Percentiles rank a stretch among this genome's conserved stretches.
phyloP scores from a whole-genome alignment of 1,140 invertebrate species.

The Heliconius himera region DNA sequence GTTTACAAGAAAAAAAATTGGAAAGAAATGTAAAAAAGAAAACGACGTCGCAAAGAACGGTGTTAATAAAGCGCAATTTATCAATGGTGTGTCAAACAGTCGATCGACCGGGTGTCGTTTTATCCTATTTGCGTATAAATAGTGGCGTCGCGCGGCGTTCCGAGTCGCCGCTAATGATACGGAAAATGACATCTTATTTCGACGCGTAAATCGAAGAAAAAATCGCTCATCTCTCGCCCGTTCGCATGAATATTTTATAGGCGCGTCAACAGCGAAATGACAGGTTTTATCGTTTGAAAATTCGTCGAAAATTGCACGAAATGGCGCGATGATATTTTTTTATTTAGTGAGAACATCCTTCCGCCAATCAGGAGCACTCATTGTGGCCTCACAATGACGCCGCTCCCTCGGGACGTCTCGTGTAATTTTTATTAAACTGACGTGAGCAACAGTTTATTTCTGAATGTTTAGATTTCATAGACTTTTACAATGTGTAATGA shows the following conservation, averaged over 20 bases:
- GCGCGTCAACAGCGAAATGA: constrained; percentile 80
- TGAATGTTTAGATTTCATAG: constrained; percentile 54
- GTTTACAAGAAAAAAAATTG: constrained; percentile 25
- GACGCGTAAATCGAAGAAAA: constrained; percentile 79
- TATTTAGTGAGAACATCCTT: constrained; percentile 81
- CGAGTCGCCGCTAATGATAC: constrained; percentile 80
- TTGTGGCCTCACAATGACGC: constrained; percentile 73
- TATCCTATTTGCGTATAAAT: constrained; percentile 82
- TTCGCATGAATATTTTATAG: constrained; percentile 81
- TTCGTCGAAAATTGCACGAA: constrained; percentile 79
- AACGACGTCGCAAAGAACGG: constrained; percentile 58
- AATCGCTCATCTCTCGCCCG: constrained; percentile 79
- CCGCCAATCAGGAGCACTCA: constrained; percentile 78
- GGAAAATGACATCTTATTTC: constrained; percentile 83
- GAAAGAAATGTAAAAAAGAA: constrained; percentile 45
- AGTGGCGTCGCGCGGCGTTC: constrained; percentile 72
- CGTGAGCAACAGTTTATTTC: constrained; percentile 75
- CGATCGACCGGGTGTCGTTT: constrained; percentile 77
- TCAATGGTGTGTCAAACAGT: constrained; percentile 78
- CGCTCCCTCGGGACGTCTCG: constrained; percentile 66
- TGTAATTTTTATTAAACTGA: constrained; percentile 78
- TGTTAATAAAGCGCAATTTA: constrained; percentile 77
- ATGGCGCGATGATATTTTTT: constrained; percentile 80
- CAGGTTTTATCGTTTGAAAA: constrained; percentile 82
- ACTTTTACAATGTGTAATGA: constrained; percentile 41